A percentile compares a stretch with the other conserved stretches of the same genome.
Conservation (phyloP, 2,888 invertebrate genomes). For the Diarsia mendica region DNA sequence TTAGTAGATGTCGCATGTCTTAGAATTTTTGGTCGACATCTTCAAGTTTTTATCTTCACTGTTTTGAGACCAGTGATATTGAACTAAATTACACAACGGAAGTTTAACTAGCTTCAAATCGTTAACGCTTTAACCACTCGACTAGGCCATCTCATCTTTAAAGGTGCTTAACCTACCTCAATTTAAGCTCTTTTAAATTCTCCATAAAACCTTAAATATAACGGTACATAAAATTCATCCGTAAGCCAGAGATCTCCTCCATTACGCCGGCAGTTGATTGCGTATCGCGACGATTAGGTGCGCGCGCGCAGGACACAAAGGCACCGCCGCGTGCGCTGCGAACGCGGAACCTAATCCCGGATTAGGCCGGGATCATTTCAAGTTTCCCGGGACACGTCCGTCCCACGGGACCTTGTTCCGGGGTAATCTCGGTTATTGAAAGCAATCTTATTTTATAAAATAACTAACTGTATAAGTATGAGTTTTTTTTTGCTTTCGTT, state of each 20-base stretch:
- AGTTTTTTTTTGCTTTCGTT: slow-evolving; percentile 33
- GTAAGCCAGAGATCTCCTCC: slow-evolving; percentile 63
- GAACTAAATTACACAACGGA: background rate
- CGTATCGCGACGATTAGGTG: slow-evolving; percentile 82
- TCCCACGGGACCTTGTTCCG: slow-evolving; percentile 71
- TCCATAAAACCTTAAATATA: slow-evolving; percentile 47
- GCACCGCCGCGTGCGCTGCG: slow-evolving; percentile 60
- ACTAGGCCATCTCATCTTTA: background rate
- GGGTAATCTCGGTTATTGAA: slow-evolving; percentile 68
- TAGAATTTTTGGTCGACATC: background rate
- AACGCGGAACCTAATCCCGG: slow-evolving; percentile 80
- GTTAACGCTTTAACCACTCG: no score
- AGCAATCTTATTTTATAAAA: slow-evolving; percentile 60
- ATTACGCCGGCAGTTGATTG: slow-evolving; percentile 80
- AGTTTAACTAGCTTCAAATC: background rate
- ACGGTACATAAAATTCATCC: slow-evolving; percentile 62
- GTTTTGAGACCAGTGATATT: background rate
- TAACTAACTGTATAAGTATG: slow-evolving; percentile 21
- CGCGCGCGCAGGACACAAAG: slow-evolving; percentile 83
- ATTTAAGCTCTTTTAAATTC: slow-evolving; percentile 22
- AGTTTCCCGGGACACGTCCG: slow-evolving; percentile 71
- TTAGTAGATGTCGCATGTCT: background rate
- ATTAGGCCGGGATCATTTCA: slow-evolving; percentile 68
- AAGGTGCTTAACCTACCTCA: slow-evolving; percentile 13
- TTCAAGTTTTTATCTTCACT: background rate